Percentiles rank a stretch among this genome's conserved stretches.
Conservation (phyloP, 2,113 vertebrate species). For the Calypte anna region DNA sequence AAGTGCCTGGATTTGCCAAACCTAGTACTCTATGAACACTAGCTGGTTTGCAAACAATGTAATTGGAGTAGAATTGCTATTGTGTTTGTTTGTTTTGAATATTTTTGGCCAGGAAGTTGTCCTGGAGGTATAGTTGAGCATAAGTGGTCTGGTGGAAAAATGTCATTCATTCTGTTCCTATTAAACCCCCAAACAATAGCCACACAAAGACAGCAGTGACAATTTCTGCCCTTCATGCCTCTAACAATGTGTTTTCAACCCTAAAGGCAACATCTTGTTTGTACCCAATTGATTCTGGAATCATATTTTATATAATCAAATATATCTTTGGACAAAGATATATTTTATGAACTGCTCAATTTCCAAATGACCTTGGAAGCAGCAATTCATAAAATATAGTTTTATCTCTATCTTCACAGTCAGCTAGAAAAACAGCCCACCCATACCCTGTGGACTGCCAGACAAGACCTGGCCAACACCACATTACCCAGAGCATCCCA, state of each 20-base stretch:
- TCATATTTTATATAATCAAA: slow-evolving; percentile 62
- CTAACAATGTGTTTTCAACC: slow-evolving; percentile 57
- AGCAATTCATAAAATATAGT: slow-evolving; percentile 59
- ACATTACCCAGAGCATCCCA: background rate
- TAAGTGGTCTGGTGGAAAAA: slow-evolving; percentile 67
- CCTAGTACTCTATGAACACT: slow-evolving; percentile 64
- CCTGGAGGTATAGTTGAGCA: slow-evolving; percentile 68
- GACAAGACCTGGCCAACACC: background rate
- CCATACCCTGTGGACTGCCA: background rate
- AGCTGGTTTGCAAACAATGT: slow-evolving; percentile 66
- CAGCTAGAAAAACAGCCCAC: slow-evolving; percentile 36
- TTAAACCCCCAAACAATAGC: slow-evolving; percentile 68
- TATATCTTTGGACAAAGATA: slow-evolving; percentile 63
- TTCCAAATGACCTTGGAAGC: slow-evolving; percentile 62
- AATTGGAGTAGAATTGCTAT: slow-evolving; percentile 71
- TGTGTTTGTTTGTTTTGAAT: slow-evolving; percentile 72
- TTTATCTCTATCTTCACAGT: slow-evolving; percentile 58
- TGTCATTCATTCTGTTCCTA: slow-evolving; percentile 70
- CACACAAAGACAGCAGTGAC: slow-evolving; percentile 57
- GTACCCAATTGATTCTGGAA: slow-evolving; percentile 61
- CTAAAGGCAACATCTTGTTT: slow-evolving; percentile 67
- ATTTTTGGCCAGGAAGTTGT: slow-evolving; percentile 71
- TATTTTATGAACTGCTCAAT: slow-evolving; percentile 54
- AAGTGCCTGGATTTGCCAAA: slow-evolving; percentile 28
- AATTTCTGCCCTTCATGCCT: slow-evolving; percentile 57